Evolutionary conservation across 2,888 invertebrate genomes (phyloP).

Genomic region (Nemurella pictetii): DNA sequence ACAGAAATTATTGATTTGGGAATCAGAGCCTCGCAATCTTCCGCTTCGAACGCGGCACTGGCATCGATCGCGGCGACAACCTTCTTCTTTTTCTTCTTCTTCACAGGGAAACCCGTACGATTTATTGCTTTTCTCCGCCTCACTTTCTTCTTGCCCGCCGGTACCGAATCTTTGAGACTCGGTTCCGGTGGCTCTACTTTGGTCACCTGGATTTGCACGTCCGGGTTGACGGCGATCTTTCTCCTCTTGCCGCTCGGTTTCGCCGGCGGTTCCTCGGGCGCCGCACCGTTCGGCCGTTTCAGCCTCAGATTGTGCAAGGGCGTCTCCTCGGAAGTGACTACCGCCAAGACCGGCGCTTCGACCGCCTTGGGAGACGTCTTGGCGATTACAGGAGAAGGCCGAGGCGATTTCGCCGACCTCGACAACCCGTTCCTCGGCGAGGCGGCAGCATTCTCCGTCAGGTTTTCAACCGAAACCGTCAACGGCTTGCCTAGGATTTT

Average conservation of each 20-base stretch:
- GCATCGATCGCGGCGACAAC: not conserved
- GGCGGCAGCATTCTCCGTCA: not conserved
- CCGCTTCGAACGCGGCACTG: not conserved
- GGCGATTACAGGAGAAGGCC: constrained; percentile 9
- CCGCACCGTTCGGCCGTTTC: constrained; percentile 34
- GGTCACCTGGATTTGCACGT: constrained; percentile 48
- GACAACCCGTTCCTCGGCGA: not conserved
- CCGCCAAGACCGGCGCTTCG: not conserved
- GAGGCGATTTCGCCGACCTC: not conserved
- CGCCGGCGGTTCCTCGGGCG: not conserved
- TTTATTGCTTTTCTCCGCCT: constrained; percentile 77
- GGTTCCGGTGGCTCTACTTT: constrained; percentile 46
- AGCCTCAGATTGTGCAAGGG: constrained; percentile 38
- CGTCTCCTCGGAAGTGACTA: not conserved
- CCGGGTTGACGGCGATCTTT: constrained; percentile 46
- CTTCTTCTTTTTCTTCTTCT: constrained; percentile 81
- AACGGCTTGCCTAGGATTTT: not conserved
- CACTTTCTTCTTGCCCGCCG: constrained; percentile 55
- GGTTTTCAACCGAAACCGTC: not conserved
- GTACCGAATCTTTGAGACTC: constrained; percentile 41
- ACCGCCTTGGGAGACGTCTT: constrained; percentile 11
- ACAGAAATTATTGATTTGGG: constrained; percentile 30
- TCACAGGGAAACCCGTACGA: constrained; percentile 83
- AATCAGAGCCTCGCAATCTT: constrained; percentile 27
- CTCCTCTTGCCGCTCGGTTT: constrained; percentile 45